Base-by-base conservation (phyloP, 1,140 invertebrate species). In the Ostrea denselamellosa region DNA sequence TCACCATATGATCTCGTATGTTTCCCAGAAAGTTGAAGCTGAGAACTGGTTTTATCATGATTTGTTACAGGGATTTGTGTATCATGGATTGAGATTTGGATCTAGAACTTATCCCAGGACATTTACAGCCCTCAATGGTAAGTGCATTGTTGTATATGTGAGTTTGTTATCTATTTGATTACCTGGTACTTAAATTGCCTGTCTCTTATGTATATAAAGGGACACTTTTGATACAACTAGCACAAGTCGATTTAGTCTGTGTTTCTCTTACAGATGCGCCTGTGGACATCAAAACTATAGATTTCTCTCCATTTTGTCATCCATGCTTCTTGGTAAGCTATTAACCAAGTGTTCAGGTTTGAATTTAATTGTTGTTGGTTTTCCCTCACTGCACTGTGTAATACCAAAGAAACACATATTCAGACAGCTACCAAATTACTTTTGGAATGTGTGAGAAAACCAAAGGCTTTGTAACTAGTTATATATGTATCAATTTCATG, bases 281-380 rank as follows among this genome's bases (percentile, higher is more conserved):
- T 14, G 88, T 91, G 56, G 87, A 91, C 85, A 90, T 95, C 19
- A 91, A 93, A 14, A 96, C 94, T 81, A 93, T 96, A 51, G 95
- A 96, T 90, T 94, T 95, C 53, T 96, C 96, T 91, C 96, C 96
- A 17, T 96, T 96, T 92, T 94, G 94, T 86, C 92, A 95, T 71
- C 95, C 95, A 7, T 96, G 95, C 90, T 96, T 96, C 88, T 88
- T 96, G 91, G 96, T 96, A 91, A 92, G 93, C 92, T 77, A 4
- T 22, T 82, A 14, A 34, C 81, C 19, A 84, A 14, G 12, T 54
- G 4, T 82, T 85, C n/a, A 44, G 34, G 34, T 44, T 44, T 44
- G 1, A 44, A 44, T 44, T 44, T 44, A 44, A 44, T 44, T 44
- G 2, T 44, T 44, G 34, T 44, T 5, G 2, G 34, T 5, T 44